phyloP scores from a whole-genome alignment of 2,113 vertebrate genomes.

The Rhinoderma darwinii region DNA sequence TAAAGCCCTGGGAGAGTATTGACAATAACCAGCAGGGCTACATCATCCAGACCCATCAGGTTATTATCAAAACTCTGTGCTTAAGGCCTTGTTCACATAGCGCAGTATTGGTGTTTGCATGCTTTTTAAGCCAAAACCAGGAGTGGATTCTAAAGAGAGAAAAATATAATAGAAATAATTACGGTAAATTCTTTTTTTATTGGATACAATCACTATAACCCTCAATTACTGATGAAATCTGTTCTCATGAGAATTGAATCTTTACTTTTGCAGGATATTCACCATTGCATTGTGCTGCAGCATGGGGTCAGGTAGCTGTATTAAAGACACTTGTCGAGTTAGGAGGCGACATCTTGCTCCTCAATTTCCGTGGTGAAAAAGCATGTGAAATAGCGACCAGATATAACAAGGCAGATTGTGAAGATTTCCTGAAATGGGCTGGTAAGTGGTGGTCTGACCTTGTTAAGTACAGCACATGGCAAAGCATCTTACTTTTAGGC shows the following conservation, averaged over 20 bases:
- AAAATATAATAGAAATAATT: too few relatives aligned
- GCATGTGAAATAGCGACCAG: slow-evolving; percentile 74
- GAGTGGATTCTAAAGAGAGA: too few relatives aligned
- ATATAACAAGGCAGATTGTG: slow-evolving; percentile 73
- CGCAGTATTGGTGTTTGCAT: too few relatives aligned
- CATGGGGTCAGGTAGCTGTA: slow-evolving; percentile 81
- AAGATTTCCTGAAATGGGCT: slow-evolving; percentile 73
- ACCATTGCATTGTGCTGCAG: slow-evolving; percentile 76
- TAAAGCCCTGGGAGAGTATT: too few relatives aligned
- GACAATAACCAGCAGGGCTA: too few relatives aligned
- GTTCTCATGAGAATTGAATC: neutral
- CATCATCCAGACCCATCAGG: too few relatives aligned
- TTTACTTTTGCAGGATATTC: slow-evolving; percentile 72
- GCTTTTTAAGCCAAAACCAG: too few relatives aligned
- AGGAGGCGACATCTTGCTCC: slow-evolving; percentile 71
- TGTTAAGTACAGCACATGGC: neutral
- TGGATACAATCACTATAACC: neutral
- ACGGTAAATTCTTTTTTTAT: too few relatives aligned
- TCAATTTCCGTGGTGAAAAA: slow-evolving; percentile 73
- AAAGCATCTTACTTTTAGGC: neutral
- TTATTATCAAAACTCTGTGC: too few relatives aligned
- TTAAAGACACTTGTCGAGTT: slow-evolving; percentile 75
- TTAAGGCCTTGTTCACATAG: too few relatives aligned
- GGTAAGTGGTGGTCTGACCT: slow-evolving; percentile 64
- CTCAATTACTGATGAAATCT: neutral